Conservation (phyloP, 2,888 invertebrate species). For the Scrobipalpa costella region DNA sequence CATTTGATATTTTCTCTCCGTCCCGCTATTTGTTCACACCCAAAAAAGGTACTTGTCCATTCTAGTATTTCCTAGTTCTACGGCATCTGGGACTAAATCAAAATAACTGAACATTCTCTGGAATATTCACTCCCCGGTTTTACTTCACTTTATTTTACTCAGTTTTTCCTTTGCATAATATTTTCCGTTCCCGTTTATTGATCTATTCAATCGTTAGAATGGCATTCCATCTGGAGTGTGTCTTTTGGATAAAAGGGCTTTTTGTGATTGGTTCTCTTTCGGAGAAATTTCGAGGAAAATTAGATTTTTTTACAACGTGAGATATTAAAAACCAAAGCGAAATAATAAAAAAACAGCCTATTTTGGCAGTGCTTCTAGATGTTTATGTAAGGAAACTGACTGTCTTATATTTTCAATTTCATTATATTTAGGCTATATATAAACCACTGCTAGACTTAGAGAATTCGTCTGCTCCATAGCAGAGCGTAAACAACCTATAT, state of each 20-base stretch:
- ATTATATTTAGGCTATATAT: too few relatives aligned
- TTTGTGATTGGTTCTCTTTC: background rate
- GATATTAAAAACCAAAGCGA: background rate
- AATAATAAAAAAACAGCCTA: background rate
- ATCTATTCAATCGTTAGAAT: conserved; percentile 65
- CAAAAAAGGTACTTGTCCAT: background rate
- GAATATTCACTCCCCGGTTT: conserved; percentile 53
- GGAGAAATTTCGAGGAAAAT: background rate
- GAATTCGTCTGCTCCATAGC: too few relatives aligned
- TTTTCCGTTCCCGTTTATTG: conserved; percentile 54
- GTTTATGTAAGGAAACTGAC: too few relatives aligned
- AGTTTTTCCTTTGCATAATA: conserved; percentile 44
- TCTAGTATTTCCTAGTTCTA: background rate
- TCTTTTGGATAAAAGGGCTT: conserved; percentile 40
- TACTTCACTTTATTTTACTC: conserved; percentile 48
- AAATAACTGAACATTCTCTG: conserved; percentile 62
- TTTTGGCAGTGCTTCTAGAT: too few relatives aligned
- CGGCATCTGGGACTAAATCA: conserved; percentile 48
- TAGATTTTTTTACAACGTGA: background rate
- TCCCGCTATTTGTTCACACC: background rate
- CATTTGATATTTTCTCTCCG: conserved; percentile 1
- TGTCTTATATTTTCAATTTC: too few relatives aligned
- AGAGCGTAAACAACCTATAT: too few relatives aligned
- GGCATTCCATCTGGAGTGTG: conserved; percentile 50
- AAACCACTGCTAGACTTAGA: too few relatives aligned